A percentile compares a stretch with the other conserved stretches of the same genome.
Conservation (phyloP, 2,888 invertebrate species). For the Sepiola atlantica region DNA sequence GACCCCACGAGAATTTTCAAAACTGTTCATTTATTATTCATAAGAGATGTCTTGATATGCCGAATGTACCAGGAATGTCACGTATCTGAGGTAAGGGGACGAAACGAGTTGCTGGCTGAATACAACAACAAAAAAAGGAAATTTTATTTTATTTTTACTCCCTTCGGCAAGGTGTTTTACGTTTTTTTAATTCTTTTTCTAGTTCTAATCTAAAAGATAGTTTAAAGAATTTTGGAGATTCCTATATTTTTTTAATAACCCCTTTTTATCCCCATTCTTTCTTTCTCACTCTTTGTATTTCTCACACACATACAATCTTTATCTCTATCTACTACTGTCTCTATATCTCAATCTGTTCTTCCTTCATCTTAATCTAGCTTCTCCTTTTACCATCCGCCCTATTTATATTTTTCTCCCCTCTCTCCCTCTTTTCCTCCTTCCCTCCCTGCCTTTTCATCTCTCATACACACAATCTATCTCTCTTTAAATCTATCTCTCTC, state of each 20-base stretch:
- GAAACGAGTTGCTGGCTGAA: background rate
- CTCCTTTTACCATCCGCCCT: background rate
- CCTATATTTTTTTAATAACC: background rate
- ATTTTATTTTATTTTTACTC: background rate
- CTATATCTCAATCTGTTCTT: background rate
- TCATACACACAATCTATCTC: too few species aligned
- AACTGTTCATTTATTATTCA: constrained; percentile 32
- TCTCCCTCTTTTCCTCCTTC: too few species aligned
- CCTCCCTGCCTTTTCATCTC: too few species aligned
- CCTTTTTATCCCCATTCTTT: background rate
- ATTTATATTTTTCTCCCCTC: too few species aligned
- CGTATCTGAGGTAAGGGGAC: background rate
- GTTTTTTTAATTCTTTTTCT: background rate
- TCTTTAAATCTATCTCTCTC: too few species aligned
- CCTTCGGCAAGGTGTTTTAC: background rate
- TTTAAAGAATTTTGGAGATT: constrained; percentile 32
- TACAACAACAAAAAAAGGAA: background rate
- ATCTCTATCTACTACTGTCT: background rate
- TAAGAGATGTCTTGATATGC: constrained; percentile 8
- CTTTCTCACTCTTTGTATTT: background rate
- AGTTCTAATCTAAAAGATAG: constrained; percentile 2
- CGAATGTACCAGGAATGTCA: constrained; percentile 10
- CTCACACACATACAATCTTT: too few species aligned
- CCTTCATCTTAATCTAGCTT: background rate
- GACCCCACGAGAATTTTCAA: constrained; percentile 12